Conservation (phyloP, 2,888 invertebrate genomes). For the Xylota segnis region DNA sequence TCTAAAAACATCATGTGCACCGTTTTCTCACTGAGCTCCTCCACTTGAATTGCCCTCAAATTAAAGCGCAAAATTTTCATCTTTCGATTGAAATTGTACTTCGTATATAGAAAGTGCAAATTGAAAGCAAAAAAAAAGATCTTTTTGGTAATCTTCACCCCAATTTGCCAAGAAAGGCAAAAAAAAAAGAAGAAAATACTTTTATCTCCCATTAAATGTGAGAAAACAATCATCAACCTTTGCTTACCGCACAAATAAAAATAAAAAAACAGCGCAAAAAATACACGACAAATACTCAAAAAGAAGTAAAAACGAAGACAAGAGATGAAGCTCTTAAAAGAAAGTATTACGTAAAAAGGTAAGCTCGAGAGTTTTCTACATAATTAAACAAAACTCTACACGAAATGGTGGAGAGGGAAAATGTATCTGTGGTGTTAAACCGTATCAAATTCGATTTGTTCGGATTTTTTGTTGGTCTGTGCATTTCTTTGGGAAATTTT, state of each 20-base stretch:
- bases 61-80: conserved; percentile 50
- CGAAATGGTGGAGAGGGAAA: conserved; percentile 12
- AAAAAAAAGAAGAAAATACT: conserved; percentile 10
- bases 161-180: conserved; percentile 23
- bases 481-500: not conserved
- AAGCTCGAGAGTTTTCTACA: conserved; percentile 50
- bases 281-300: conserved; percentile 13
- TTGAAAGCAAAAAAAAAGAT: conserved; percentile 23
- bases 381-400: conserved; percentile 42
- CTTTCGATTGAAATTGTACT: conserved; percentile 19
- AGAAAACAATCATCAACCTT: conserved; percentile 26
- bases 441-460: not conserved
- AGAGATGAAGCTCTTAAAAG: conserved; percentile 36
- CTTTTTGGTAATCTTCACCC: conserved; percentile 40
- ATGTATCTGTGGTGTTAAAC: conserved; percentile 3
- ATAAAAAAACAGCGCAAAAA: not conserved
- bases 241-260: not conserved
- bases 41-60: conserved; percentile 54
- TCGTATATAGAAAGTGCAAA: conserved; percentile 40
- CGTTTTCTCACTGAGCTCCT: conserved; percentile 29
- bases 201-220: conserved; percentile 20
- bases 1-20: conserved; percentile 11
- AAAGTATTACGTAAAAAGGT: conserved; percentile 57
- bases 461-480: not conserved
- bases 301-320: not conserved